Evolutionary conservation across 2,888 invertebrate genomes (phyloP).

Genomic region (Hesperia comma): DNA sequence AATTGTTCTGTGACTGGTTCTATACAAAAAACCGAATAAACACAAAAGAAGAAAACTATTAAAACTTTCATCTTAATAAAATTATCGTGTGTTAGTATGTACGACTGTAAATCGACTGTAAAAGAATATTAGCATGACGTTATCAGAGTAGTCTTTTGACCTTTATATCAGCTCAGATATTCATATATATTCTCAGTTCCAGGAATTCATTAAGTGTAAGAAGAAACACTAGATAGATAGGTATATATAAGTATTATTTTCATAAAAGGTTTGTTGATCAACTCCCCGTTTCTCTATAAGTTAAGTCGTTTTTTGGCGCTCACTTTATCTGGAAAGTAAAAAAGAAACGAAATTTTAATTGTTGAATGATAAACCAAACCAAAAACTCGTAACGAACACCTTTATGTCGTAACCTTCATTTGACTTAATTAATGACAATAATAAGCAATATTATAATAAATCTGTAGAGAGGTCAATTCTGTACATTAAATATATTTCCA

Average conservation of each 20-base stretch:
- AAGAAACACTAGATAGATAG: slow-evolving; percentile 8
- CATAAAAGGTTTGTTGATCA: background rate
- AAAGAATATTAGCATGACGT: slow-evolving; percentile 20
- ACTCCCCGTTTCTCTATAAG: background rate
- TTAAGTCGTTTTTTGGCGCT: background rate
- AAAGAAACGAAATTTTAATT: background rate
- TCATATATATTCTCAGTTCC: slow-evolving; percentile 2
- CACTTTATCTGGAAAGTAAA: slow-evolving; percentile 20
- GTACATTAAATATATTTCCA: no score
- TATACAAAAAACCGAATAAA: slow-evolving; percentile 40
- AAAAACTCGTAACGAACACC: no score
- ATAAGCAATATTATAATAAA: no score
- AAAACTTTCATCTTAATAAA: slow-evolving; percentile 53
- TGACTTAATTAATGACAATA: no score
- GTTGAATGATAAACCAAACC: no score
- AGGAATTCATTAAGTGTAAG: background rate
- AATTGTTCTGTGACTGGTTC: slow-evolving; percentile 50
- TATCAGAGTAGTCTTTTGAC: slow-evolving; percentile 19
- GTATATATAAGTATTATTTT: no score
- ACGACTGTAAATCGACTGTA: slow-evolving; percentile 26
- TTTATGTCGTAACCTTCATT: no score
- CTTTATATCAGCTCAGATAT: slow-evolving; percentile 18
- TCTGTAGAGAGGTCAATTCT: no score
- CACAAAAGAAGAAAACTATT: slow-evolving; percentile 49
- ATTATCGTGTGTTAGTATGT: slow-evolving; percentile 35